These are phyloP conservation scores for Cryptocephalus moraei DNA, from an alignment of 2,888 invertebrate species.

Conservation along the genomic window DNA sequence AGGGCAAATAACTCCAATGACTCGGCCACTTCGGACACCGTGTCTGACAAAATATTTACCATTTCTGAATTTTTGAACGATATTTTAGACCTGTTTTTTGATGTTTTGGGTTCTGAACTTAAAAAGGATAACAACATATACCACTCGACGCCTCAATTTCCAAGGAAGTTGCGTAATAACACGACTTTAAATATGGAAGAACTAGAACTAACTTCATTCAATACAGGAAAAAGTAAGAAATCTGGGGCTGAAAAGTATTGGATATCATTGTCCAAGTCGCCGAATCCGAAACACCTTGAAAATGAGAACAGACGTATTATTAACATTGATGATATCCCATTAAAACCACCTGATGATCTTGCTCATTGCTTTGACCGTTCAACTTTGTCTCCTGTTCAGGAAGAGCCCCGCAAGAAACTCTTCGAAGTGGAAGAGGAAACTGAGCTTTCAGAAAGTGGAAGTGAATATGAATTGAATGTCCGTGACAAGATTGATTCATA, in stretches of 20 bases:
- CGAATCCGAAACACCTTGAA: conserved; percentile 5
- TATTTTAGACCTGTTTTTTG: conserved; percentile 31
- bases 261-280: conserved; percentile 26
- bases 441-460: not conserved
- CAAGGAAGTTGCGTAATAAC: no score
- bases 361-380: not conserved
- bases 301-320: conserved; percentile 10
- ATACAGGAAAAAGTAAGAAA: conserved; percentile 20
- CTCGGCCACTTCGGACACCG: conserved; percentile 12
- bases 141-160: no score
- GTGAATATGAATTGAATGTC: conserved; percentile 5
- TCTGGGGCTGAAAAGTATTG: conserved; percentile 31
- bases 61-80: conserved; percentile 32
- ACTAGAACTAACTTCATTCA: conserved; percentile 22
- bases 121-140: not conserved
- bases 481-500: conserved; percentile 10
- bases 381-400: conserved; percentile 27
- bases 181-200: not conserved
- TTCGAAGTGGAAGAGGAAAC: conserved; percentile 5
- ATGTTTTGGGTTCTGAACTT: conserved; percentile 5
- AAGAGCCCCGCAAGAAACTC: conserved; percentile 26
- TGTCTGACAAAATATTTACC: conserved; percentile 29
- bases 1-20: conserved; percentile 14
- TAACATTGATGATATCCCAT: conserved; percentile 32
- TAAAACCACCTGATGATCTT: conserved; percentile 27